These are phyloP conservation scores for Sebastes matsubarae DNA, from an alignment of 2,797 vertebrate species.

Conservation along the genomic window DNA sequence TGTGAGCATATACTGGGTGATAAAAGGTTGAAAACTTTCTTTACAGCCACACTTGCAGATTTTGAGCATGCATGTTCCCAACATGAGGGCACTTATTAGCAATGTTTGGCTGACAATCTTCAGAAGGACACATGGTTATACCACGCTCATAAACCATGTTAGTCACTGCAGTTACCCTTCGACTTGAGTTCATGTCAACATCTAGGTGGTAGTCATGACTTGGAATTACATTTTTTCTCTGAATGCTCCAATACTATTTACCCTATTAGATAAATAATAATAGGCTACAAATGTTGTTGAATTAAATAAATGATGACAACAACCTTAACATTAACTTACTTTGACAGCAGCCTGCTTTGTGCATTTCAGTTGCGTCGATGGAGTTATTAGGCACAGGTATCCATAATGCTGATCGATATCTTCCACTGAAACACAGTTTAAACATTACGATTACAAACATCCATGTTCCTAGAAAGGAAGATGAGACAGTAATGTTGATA, in stretches of 20 bases:
- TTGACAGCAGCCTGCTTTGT: fast-evolving
- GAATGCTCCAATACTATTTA: too few species aligned
- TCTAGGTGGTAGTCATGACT: too few species aligned
- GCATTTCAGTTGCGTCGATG: not conserved
- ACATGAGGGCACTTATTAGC: too few species aligned
- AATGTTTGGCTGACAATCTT: too few species aligned
- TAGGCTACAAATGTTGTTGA: too few species aligned
- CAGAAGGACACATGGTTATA: not conserved
- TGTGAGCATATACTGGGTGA: not conserved
- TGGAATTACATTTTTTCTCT: too few species aligned
- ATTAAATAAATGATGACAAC: too few species aligned
- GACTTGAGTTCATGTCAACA: too few species aligned
- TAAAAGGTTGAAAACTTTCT: too few species aligned
- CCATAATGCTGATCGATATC: not conserved
- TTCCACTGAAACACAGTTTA: not conserved
- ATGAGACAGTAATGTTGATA: not conserved
- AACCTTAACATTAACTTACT: not conserved
- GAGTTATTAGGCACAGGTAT: not conserved
- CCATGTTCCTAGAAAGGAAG: not conserved
- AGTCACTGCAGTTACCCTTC: not conserved
- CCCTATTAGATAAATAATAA: too few species aligned
- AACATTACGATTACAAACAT: not conserved
- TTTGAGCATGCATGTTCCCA: too few species aligned
- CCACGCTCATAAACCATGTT: not conserved
- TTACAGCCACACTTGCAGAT: too few species aligned